Percentiles rank a stretch among this genome's conserved stretches.
These are phyloP conservation scores for Clunio marinus DNA, from an alignment of 2,888 invertebrate genomes.

Conservation along the genomic window DNA sequence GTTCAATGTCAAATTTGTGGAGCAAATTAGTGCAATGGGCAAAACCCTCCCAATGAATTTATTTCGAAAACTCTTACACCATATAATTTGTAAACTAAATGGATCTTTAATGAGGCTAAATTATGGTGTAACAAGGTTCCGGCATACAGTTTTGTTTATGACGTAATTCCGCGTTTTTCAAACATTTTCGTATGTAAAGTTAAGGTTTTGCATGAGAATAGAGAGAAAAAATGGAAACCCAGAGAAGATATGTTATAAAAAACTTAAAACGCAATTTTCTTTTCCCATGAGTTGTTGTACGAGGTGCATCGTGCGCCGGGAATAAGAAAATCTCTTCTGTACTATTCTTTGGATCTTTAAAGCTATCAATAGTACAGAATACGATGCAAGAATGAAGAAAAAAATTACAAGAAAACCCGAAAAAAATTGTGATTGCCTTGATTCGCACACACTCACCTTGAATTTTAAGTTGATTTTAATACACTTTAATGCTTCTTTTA, in stretches of 20 bases:
- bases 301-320: neutral
- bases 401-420: neutral
- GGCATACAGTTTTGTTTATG: neutral
- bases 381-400: neutral
- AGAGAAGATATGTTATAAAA: neutral
- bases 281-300: neutral
- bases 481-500: neutral
- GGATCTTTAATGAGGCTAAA: neutral
- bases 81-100: neutral
- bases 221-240: neutral
- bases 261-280: slow-evolving; percentile 12
- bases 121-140: neutral
- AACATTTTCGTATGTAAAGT: neutral
- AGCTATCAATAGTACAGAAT: neutral
- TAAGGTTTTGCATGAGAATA: neutral
- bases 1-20: slow-evolving; percentile 18
- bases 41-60: neutral
- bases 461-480: neutral
- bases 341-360: neutral
- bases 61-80: neutral
- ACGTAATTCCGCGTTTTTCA: neutral
- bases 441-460: slow-evolving; percentile 2
- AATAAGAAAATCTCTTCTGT: neutral
- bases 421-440: neutral
- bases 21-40: neutral